Evolutionary conservation across 2,113 vertebrate genomes (phyloP), one percentile per base, ranked within the genome.

Genomic region (Cebidichthys violaceus): DNA sequence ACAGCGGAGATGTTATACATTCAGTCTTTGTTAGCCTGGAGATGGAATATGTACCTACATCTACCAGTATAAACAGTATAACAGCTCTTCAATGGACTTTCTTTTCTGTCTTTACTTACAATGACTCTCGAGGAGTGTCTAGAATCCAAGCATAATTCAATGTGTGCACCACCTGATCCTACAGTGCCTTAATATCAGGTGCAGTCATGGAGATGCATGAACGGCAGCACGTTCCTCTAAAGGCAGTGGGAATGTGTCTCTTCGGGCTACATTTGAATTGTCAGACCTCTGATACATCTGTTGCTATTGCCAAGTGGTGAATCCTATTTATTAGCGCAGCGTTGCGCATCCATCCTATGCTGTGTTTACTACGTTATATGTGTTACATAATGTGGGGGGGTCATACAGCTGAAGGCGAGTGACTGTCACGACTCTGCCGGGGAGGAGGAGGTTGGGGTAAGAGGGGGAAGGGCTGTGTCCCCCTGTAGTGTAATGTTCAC

Each of bases 401-500:
- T 87, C 88, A 90, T 87, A 79, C 82, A 78, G 83, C 84, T 84
- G 82, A 85, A 82, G 86, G 87, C 66, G 33, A 84, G 70, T 43
- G 69, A 64, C 83, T 85, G 91, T 93, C 90, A 91, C 91, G 86
- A 93, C 81, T 89, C 76, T 24, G 29, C 64, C 54, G 54, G 41
- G 75, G 75, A 80, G 72, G 75, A 80, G 72, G 74, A 73, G 83
- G 52, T 31, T 62, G 31, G 65, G 57, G 41, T 47, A 37, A 64
- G 50, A 27, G 74, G 59, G 79, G 70, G 69, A 55, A 37, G 68
- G 54, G 84, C 27, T 52, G 7, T 2, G 1, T 20, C 41, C 35
- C 72, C 18, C 47, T 18, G 2, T 78, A 29, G 39, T 54, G 37
- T 72, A 37, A 0, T 14, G 31, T 37, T 69, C n/a, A 57, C 10